These are phyloP conservation scores for Struthio camelus DNA, from an alignment of 2,113 vertebrate genomes.

Conservation along the genomic window DNA sequence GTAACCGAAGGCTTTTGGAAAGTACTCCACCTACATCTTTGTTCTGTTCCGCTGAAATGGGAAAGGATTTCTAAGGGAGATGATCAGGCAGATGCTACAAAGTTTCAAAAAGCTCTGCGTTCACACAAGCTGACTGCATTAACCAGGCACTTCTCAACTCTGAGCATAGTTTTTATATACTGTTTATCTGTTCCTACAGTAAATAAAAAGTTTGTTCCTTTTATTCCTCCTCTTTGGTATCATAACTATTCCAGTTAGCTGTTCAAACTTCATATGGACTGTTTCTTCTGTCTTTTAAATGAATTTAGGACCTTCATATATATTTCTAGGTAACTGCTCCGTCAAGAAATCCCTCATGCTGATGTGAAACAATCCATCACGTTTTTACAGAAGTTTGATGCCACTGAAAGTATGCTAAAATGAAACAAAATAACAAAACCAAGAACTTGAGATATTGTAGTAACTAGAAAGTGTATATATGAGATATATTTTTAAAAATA, in stretches of 20 bases:
- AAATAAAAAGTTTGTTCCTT: not conserved
- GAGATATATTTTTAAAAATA: not conserved
- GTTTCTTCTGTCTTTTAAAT: not conserved
- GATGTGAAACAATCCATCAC: not conserved
- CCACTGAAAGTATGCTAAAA: not conserved
- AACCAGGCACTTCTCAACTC: constrained; percentile 15
- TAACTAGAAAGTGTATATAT: not conserved
- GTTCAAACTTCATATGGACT: not conserved
- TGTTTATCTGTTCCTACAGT: not conserved
- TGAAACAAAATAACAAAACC: not conserved
- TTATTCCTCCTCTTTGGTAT: not conserved
- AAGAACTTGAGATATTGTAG: not conserved
- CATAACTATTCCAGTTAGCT: not conserved
- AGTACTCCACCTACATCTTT: not conserved
- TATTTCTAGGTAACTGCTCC: not conserved
- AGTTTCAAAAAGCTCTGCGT: constrained; percentile 3
- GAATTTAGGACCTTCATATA: not conserved
- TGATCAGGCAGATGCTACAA: constrained; percentile 27
- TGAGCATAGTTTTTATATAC: not conserved
- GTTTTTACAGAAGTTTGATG: not conserved
- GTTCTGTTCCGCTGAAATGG: constrained; percentile 3
- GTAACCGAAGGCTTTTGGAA: constrained; percentile 18
- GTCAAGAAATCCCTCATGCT: not conserved
- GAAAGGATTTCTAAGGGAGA: constrained; percentile 10
- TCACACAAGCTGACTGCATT: not conserved